Evolutionary conservation across 2,797 vertebrate species (phyloP), one percentile per base, ranked within the genome.

Genomic region (Eulemur rubriventer): DNA sequence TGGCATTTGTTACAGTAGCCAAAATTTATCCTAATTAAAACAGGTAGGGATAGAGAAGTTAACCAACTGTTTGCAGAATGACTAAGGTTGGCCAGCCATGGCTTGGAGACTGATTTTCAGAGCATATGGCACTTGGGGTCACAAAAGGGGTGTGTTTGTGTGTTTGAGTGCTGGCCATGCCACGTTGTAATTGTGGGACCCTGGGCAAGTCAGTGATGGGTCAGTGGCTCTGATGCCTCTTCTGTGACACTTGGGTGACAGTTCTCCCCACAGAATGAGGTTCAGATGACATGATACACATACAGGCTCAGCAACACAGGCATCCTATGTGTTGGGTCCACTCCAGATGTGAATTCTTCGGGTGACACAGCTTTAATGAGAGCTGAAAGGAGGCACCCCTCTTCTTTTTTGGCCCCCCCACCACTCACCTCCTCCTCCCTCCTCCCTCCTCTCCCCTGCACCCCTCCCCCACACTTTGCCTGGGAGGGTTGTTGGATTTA

Each of bases 141-240:
- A 4, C 0, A 1, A 72, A 6, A 16, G 61, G 38, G 35, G 1
- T 4, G 3, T 18, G 67, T 12, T 33, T 33, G 3, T 12, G 28
- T 48, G 12, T 48, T n/a, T 55, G 72, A 52, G 24, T 1, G 12
- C 24, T 18, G 80, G 17, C 20, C 10, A 0, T 24, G 38, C 7
- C 35, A 1, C 0, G 0, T 7, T 0, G 24, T 16, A 3, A 24
- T 0, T 43, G 33, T 17, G 48, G 50, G 63, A 73, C 50, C 43
- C 65, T 4, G 46, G 83, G 35, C 52, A n/a, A 22, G 63, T 24
- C 7, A 7, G 9, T 17, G 7, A 7, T 33, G 65, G 41, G n/a
- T 35, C 33, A 7, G 72, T 0, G 9, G 67, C 61, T 76, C 57
- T 50, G 61, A 52, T 22, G 24, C 13, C 55, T 89, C 63, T 38